Conservation (phyloP, 2,797 vertebrate species). For the Pitangus sulphuratus region DNA sequence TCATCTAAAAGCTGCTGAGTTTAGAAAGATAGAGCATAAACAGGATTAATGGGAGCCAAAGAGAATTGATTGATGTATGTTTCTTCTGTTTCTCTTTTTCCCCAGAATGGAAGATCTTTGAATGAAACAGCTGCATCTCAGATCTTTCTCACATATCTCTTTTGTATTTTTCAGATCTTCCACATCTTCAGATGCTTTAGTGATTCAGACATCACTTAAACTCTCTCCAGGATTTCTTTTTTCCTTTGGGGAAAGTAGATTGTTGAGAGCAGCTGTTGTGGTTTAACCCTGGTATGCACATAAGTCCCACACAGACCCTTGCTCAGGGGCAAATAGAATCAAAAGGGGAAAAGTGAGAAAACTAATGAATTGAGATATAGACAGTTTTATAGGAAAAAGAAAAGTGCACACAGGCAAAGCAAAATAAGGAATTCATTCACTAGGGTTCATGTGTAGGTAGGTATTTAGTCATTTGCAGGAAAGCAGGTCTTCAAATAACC, state of each 20-base stretch:
- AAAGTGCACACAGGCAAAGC: neutral
- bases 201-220: neutral
- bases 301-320: neutral
- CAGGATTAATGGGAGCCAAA: neutral
- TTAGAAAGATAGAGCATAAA: neutral
- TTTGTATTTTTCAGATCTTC: neutral
- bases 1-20: neutral
- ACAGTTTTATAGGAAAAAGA: neutral
- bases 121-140: neutral
- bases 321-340: neutral
- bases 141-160: neutral
- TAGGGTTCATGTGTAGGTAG: neutral
- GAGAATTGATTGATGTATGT: neutral
- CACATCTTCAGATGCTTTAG: neutral
- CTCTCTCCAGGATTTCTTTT: neutral
- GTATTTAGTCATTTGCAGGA: neutral
- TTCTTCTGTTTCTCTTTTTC: neutral
- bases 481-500: neutral
- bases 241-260: neutral
- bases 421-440: neutral
- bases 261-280: neutral
- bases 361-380: neutral
- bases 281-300: neutral
- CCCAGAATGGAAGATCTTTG: neutral
- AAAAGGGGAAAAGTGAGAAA: neutral